These are phyloP conservation scores for Schizopygopsis malacanthus DNA, from an alignment of 2,797 vertebrate genomes.

Conservation along the genomic window DNA sequence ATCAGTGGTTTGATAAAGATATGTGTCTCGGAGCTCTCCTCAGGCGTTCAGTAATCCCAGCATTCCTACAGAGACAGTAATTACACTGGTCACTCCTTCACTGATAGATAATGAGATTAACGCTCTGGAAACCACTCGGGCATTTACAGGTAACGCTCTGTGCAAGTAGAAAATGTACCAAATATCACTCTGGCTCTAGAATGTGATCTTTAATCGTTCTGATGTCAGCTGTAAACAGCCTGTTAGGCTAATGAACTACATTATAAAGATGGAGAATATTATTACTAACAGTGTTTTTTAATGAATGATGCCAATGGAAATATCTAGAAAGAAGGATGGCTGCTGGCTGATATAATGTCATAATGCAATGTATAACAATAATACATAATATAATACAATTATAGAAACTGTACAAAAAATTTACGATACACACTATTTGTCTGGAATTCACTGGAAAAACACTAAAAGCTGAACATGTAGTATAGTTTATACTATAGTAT, in stretches of 20 bases:
- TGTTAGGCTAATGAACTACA: neutral
- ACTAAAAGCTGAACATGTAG: neutral
- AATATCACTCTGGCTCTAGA: neutral
- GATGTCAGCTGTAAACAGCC: neutral
- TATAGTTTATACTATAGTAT: too few species aligned
- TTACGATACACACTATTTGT: neutral
- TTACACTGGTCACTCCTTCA: conserved; percentile 51
- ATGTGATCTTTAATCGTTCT: neutral
- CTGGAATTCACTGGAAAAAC: neutral
- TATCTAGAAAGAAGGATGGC: neutral
- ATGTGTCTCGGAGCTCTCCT: conserved; percentile 33
- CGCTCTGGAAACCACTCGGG: neutral
- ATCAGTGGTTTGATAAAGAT: conserved; percentile 48
- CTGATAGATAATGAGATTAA: conserved; percentile 51
- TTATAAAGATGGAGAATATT: neutral
- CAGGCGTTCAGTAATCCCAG: conserved; percentile 52
- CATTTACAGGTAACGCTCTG: neutral
- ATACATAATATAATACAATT: too few species aligned
- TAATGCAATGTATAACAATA: neutral
- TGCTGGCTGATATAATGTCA: neutral
- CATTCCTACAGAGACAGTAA: conserved; percentile 41
- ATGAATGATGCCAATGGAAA: neutral
- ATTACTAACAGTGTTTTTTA: neutral
- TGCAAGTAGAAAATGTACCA: neutral
- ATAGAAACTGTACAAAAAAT: neutral